These are phyloP conservation scores for Sarcoramphus papa DNA, from an alignment of 2,797 vertebrate genomes.

Conservation along the genomic window DNA sequence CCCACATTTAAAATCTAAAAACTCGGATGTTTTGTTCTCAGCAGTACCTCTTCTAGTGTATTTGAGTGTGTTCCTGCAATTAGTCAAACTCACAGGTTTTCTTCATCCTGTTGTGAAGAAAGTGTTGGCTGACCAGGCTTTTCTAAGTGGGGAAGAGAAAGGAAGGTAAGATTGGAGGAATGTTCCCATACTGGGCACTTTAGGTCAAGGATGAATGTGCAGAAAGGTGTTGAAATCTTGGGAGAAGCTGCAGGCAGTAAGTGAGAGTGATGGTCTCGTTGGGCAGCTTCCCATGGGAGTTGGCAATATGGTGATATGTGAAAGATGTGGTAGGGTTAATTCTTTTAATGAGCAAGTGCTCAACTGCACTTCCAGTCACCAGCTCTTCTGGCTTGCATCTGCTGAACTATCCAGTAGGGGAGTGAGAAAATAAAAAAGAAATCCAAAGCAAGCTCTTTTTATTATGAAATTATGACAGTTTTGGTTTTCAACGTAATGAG, in stretches of 20 bases:
- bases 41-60: background rate
- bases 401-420: background rate
- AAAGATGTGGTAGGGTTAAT: background rate
- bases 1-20: background rate
- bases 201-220: background rate
- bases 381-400: background rate
- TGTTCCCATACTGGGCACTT: background rate
- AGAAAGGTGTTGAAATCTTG: constrained; percentile 29
- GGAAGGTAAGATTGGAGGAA: background rate
- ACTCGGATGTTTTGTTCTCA: background rate
- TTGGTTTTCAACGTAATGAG: background rate
- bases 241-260: constrained; percentile 6
- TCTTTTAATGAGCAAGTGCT: background rate
- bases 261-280: constrained; percentile 28
- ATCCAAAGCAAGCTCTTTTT: background rate
- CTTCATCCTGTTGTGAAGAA: background rate
- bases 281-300: background rate
- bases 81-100: background rate
- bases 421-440: background rate
- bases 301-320: background rate
- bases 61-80: background rate
- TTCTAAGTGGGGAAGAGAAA: background rate
- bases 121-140: background rate
- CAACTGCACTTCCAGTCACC: background rate
- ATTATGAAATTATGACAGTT: background rate